These are phyloP conservation scores for Xanthia togata DNA, from an alignment of 2,888 invertebrate genomes.

Conservation along the genomic window DNA sequence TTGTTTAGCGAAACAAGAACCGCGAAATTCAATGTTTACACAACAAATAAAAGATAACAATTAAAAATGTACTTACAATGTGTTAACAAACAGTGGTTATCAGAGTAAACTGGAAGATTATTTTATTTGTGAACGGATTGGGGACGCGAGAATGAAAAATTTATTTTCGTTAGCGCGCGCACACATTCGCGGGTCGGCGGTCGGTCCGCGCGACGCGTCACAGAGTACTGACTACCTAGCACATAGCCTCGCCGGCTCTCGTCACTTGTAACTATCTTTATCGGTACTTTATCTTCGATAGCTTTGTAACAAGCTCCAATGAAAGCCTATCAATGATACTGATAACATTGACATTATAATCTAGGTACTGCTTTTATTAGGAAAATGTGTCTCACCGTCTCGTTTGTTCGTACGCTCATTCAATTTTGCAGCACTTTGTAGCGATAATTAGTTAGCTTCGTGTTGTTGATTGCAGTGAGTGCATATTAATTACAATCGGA, in stretches of 20 bases:
- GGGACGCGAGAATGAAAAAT: conserved; percentile 47
- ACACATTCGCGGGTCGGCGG: conserved; percentile 49
- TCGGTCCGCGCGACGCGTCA: conserved; percentile 62
- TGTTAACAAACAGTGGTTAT: conserved; percentile 55
- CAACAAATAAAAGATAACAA: conserved; percentile 61
- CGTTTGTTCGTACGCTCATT: conserved; percentile 3
- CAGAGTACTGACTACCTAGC: conserved; percentile 55
- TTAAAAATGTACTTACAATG: conserved; percentile 63
- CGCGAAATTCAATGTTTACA: conserved; percentile 65
- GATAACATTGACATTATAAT: conserved; percentile 41
- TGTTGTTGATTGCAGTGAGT: conserved; percentile 7
- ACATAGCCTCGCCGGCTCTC: conserved; percentile 36
- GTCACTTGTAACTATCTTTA: conserved; percentile 65
- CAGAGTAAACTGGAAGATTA: conserved; percentile 57
- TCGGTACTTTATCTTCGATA: conserved; percentile 67
- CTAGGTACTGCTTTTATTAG: conserved; percentile 27
- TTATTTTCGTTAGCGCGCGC: conserved; percentile 29
- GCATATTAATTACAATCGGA: conserved; percentile 24
- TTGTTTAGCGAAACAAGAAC: conserved; percentile 42
- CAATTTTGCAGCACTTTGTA: conserved; percentile 9
- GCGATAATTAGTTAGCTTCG: conserved; percentile 6
- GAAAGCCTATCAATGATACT: conserved; percentile 61
- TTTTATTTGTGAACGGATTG: conserved; percentile 58
- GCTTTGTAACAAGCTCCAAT: conserved; percentile 64
- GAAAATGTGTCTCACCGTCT: conserved; percentile 2